These are phyloP conservation scores for Acrocephalus scirpaceus DNA, from an alignment of 2,797 vertebrate species.

Conservation along the genomic window DNA sequence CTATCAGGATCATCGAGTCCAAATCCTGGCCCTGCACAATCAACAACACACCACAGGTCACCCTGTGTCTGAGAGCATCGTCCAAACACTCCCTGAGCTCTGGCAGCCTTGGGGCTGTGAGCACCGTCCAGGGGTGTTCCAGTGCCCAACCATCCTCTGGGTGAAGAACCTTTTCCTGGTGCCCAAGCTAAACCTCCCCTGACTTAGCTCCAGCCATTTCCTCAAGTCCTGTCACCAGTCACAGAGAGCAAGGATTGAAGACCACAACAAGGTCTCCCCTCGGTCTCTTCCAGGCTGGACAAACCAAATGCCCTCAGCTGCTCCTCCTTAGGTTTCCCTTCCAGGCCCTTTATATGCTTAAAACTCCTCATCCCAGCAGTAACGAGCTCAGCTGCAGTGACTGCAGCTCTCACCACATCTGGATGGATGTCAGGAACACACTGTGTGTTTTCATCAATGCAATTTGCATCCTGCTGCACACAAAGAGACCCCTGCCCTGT, in stretches of 20 bases:
- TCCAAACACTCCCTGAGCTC: background rate
- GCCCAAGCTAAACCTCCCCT: background rate
- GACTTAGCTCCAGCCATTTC: background rate
- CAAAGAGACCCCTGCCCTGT: background rate
- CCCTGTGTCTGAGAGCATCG: background rate
- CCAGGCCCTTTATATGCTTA: background rate
- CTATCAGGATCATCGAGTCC: background rate
- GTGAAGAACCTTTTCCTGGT: background rate
- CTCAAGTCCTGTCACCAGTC: background rate
- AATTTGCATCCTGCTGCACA: background rate
- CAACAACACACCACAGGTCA: no score
- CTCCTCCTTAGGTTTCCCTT: background rate
- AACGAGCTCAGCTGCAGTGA: background rate
- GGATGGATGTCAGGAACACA: background rate
- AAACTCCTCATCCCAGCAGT: background rate
- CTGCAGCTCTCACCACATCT: background rate
- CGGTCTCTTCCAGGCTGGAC: background rate
- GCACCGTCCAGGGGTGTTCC: background rate
- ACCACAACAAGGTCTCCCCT: fast-evolving
- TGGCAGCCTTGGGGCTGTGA: background rate
- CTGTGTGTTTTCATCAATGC: background rate
- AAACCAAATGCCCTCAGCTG: background rate
- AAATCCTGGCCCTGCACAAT: background rate
- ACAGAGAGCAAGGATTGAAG: background rate
- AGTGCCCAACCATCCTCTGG: background rate